Base-by-base conservation (phyloP, 2,888 invertebrate genomes). In the Cyrtodaria siliqua region DNA sequence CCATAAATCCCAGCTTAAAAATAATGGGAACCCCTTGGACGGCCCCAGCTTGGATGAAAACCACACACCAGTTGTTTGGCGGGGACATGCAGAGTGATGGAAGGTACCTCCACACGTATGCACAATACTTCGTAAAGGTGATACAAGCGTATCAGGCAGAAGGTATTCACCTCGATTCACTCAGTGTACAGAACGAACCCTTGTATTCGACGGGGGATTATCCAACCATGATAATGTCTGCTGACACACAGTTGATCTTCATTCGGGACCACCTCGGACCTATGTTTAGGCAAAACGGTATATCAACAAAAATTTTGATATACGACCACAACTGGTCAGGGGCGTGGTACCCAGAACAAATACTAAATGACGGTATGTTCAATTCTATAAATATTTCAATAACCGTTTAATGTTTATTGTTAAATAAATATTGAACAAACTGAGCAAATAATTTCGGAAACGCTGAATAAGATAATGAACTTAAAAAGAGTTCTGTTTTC, bases 11-110 rank as follows among this genome's bases (percentile, higher is more conserved):
- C 1, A 38, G 61, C 2, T 55, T 83, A 8, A 73, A 68, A 49
- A 75, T 83, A 9, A 47, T 81, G 24, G 83, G 59, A 14, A 66
- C 77, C 0, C 81, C 83, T 3, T 83, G 83, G 81, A 64, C 74
- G 9, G 74, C 79, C 2, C 83, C 83, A 14, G 76, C 79, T 0
- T 83, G 83, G 83, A 81, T 83, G 81, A 83, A 83, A 56, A 56
- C 60, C 1, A 60, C 67, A n/a, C 52, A 73, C 42, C 29, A 56
- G 26, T 47, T 83, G 1, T 72, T 66, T 53, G 84, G 84, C 3
- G 84, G 84, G 9, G 72, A 73, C 9, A 69, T 84, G 24, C 74
- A 70, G 9, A 44, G 38, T 20, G 84, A 72, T 12, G 47, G 47
- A 8, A 70, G 61, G 18, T 76, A 72, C 38, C 55, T 75, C n/a